These are phyloP conservation scores for Papilio dardanus DNA, from an alignment of 1,140 invertebrate genomes.

Conservation along the genomic window DNA sequence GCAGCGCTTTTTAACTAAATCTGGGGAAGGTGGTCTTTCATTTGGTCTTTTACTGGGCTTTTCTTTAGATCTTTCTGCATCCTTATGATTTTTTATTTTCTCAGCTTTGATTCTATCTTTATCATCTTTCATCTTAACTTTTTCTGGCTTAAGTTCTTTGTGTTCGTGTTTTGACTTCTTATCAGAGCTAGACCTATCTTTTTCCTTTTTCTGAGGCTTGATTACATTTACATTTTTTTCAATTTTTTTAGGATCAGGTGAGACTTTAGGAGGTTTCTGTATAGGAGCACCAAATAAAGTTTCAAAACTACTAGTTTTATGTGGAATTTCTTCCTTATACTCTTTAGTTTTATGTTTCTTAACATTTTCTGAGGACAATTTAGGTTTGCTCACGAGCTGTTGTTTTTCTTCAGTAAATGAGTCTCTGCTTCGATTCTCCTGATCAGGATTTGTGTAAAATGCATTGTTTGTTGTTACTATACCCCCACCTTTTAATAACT, in stretches of 20 bases:
- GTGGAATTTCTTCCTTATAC: slow-evolving; percentile 84
- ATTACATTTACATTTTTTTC: slow-evolving; percentile 81
- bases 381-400: slow-evolving; percentile 87
- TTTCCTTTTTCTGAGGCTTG: slow-evolving; percentile 85
- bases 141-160: slow-evolving; percentile 82
- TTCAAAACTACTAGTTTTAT: slow-evolving; percentile 86
- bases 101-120: slow-evolving; percentile 85
- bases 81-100: slow-evolving; percentile 84
- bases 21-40: slow-evolving; percentile 78
- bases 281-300: slow-evolving; percentile 92
- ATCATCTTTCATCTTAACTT: slow-evolving; percentile 82
- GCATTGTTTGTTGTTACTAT: slow-evolving; percentile 72
- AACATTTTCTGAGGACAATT: slow-evolving; percentile 83
- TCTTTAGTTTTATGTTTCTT: slow-evolving; percentile 88
- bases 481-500: slow-evolving; percentile 94
- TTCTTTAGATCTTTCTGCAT: slow-evolving; percentile 84
- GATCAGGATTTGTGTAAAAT: slow-evolving; percentile 76
- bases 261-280: slow-evolving; percentile 86
- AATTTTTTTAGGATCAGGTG: slow-evolving; percentile 85
- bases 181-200: slow-evolving; percentile 81
- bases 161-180: slow-evolving; percentile 84
- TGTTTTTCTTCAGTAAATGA: slow-evolving; percentile 79
- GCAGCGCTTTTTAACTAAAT: slow-evolving; percentile 83
- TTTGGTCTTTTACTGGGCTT: slow-evolving; percentile 79
- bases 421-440: slow-evolving; percentile 80